Percentiles rank a stretch among this genome's conserved stretches.
phyloP scores from a whole-genome alignment of 2,797 vertebrate genomes.

The Mormyrus hasselquistii region DNA sequence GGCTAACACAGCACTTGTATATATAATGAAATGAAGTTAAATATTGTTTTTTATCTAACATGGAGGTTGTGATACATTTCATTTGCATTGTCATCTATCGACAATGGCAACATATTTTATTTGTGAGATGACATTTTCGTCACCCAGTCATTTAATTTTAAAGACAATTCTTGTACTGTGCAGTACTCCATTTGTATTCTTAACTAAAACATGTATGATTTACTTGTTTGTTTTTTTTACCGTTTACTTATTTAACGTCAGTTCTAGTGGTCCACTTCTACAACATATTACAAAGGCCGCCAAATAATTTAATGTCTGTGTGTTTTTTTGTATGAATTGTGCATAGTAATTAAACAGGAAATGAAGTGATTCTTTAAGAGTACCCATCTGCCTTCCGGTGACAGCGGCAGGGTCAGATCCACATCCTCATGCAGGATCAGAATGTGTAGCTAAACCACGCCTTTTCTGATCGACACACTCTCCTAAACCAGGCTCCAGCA shows the following conservation, averaged over 20 bases:
- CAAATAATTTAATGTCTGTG: slow-evolving; percentile 4
- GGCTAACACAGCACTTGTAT: not conserved
- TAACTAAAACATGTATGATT: not conserved
- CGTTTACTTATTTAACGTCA: not conserved
- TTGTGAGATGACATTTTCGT: not conserved
- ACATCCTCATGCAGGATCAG: slow-evolving; percentile 12
- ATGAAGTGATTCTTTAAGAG: slow-evolving; percentile 14
- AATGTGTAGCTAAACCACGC: not conserved
- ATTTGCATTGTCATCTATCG: not conserved
- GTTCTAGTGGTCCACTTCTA: not conserved
- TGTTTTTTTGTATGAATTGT: slow-evolving; percentile 5
- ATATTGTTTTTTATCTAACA: slow-evolving; percentile 5
- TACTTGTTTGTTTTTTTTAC: not conserved
- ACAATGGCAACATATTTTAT: not conserved
- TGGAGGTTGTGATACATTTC: not conserved
- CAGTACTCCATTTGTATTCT: not conserved
- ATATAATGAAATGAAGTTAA: slow-evolving; percentile 8
- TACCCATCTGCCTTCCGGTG: slow-evolving; percentile 19
- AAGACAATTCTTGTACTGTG: not conserved
- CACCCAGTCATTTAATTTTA: not conserved
- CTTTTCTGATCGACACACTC: not conserved
- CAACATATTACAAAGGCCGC: not conserved
- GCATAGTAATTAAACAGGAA: slow-evolving; percentile 23
- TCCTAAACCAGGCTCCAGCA: not conserved
- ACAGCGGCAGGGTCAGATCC: slow-evolving; percentile 17